phyloP scores from a whole-genome alignment of 2,113 vertebrate species.

The Archilochus colubris region DNA sequence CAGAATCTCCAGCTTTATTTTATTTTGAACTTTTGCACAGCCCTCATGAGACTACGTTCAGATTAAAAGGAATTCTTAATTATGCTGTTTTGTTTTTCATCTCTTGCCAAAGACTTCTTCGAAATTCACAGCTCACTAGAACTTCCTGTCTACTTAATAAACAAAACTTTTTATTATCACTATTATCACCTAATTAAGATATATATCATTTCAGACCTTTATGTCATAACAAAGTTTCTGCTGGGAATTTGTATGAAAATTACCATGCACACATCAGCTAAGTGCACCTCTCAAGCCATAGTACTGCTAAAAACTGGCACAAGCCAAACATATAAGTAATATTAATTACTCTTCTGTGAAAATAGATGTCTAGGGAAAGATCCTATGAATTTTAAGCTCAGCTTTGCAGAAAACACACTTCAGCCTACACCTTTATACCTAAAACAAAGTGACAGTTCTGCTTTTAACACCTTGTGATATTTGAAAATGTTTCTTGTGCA shows the following conservation, averaged over 20 bases:
- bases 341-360: background rate
- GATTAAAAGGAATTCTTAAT: background rate
- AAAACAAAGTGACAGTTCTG: background rate
- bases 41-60: background rate
- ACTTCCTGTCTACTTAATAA: conserved; percentile 74
- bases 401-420: background rate
- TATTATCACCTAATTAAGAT: conserved; percentile 76
- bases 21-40: background rate
- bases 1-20: background rate
- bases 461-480: background rate
- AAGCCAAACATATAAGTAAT: background rate
- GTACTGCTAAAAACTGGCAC: conserved; percentile 16
- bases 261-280: conserved; percentile 34
- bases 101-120: conserved; percentile 56
- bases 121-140: conserved; percentile 73
- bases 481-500: background rate
- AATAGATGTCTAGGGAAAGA: background rate
- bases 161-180: conserved; percentile 70
- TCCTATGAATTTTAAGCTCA: background rate
- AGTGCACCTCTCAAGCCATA: conserved; percentile 46
- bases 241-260: conserved; percentile 62
- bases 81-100: conserved; percentile 3
- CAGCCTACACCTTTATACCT: background rate
- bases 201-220: conserved; percentile 69
- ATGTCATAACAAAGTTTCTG: conserved; percentile 59